These are phyloP conservation scores for Pseudomyrmex gracilis DNA, from an alignment of 1,140 invertebrate species.

Conservation along the genomic window DNA sequence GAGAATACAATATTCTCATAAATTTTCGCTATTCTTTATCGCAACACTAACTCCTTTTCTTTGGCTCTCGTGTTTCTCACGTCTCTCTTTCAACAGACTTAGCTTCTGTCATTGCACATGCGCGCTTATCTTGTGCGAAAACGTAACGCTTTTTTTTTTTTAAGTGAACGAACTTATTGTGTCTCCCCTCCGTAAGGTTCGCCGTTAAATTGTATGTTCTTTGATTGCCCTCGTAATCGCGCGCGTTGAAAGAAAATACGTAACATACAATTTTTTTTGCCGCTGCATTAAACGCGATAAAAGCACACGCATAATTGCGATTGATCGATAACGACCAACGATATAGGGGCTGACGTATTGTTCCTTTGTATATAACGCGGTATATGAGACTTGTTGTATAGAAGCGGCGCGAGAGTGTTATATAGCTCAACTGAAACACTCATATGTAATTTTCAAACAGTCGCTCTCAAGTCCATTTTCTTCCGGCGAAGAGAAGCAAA, in stretches of 20 bases:
- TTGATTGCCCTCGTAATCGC: background rate
- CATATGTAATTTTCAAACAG: slow-evolving; percentile 28
- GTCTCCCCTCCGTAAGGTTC: background rate
- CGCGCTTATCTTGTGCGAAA: background rate
- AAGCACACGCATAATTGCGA: slow-evolving; percentile 20
- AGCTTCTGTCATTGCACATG: slow-evolving; percentile 3
- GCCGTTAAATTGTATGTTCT: slow-evolving; percentile 21
- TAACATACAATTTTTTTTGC: slow-evolving; percentile 17
- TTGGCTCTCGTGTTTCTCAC: background rate
- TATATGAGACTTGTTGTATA: too few species aligned
- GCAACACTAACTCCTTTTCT: background rate
- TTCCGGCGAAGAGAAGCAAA: slow-evolving; percentile 10
- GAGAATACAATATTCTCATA: background rate
- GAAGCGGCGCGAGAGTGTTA: background rate
- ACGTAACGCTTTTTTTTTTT: background rate
- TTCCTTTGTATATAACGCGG: background rate
- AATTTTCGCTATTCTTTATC: background rate
- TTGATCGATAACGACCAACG: slow-evolving; percentile 42
- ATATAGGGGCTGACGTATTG: slow-evolving; percentile 11
- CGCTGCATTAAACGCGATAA: background rate
- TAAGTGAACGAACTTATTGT: slow-evolving; percentile 7
- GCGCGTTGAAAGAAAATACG: slow-evolving; percentile 17
- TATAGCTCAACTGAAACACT: slow-evolving; percentile 14
- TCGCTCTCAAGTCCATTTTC: background rate
- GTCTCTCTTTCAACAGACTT: slow-evolving; percentile 4